A percentile compares a stretch with the other conserved stretches of the same genome.
phyloP scores from a whole-genome alignment of 2,797 vertebrate genomes.

The Diplodus sargus region DNA sequence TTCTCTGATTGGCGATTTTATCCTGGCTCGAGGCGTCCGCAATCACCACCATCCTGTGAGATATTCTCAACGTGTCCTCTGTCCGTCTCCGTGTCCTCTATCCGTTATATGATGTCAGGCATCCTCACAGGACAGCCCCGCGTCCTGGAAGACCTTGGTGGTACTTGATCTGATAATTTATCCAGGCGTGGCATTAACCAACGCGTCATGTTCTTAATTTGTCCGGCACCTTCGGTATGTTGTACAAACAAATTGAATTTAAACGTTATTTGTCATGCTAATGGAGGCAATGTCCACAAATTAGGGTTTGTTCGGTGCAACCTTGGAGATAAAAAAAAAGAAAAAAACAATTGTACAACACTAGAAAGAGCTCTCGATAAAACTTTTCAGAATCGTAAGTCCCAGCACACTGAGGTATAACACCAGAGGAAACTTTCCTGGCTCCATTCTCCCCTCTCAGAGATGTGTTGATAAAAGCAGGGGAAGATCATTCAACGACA shows the following conservation, averaged over 20 bases:
- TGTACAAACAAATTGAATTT: constrained; percentile 44
- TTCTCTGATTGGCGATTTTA: constrained; percentile 53
- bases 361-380: constrained; percentile 1
- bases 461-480: constrained; percentile 71
- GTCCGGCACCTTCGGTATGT: constrained; percentile 26
- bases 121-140: constrained; percentile 8
- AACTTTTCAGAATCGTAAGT: constrained; percentile 40
- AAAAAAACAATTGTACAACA: constrained; percentile 9
- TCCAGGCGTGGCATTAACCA: constrained; percentile 16
- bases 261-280: constrained; percentile 53
- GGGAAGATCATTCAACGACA: constrained; percentile 63
- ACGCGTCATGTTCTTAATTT: constrained; percentile 23
- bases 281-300: constrained; percentile 39
- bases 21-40: constrained; percentile 39
- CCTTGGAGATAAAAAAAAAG: neutral
- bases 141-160: constrained; percentile 19
- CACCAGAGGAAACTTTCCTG: constrained; percentile 39
- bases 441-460: constrained; percentile 18
- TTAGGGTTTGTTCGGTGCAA: constrained; percentile 40
- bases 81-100: constrained; percentile 26
- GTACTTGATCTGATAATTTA: constrained; percentile 33
- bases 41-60: constrained; percentile 28
- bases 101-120: constrained; percentile 24
- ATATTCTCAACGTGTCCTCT: constrained; percentile 44
- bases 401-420: constrained; percentile 5